Conservation (phyloP, 2,888 invertebrate genomes). For the Augiades crinisus region DNA sequence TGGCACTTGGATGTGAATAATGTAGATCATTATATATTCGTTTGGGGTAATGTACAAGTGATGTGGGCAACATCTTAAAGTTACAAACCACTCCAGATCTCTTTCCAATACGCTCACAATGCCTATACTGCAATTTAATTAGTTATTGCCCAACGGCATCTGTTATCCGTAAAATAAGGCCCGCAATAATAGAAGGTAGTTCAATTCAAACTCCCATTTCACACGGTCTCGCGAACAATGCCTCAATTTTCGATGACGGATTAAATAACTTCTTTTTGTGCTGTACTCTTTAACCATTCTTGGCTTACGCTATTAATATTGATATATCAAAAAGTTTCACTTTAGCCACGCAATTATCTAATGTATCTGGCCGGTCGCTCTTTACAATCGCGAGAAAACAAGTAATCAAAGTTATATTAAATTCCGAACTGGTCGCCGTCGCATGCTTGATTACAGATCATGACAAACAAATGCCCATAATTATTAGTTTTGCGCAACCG, state of each 20-base stretch:
- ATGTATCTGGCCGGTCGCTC: neutral
- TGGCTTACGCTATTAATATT: conserved; percentile 4
- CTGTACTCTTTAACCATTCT: neutral
- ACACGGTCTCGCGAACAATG: conserved; percentile 50
- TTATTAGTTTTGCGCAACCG: neutral
- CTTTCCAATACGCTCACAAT: conserved; percentile 5
- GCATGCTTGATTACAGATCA: neutral
- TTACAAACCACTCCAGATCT: no score
- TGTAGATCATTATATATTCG: conserved; percentile 24
- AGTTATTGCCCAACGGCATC: conserved; percentile 15
- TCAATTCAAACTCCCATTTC: conserved; percentile 48
- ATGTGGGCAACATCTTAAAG: no score
- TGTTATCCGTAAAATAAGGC: conserved; percentile 41
- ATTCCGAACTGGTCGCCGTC: neutral
- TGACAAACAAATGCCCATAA: neutral
- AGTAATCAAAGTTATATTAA: conserved; percentile 1
- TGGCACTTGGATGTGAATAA: conserved; percentile 26
- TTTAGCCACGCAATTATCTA: conserved; percentile 13
- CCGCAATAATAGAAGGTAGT: conserved; percentile 25
- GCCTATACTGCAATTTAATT: neutral
- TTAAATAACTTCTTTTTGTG: conserved; percentile 41
- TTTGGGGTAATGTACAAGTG: no score
- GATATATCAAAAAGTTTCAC: conserved; percentile 28
- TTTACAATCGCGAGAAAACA: neutral
- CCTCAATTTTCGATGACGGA: conserved; percentile 44